These are phyloP conservation scores for Hippocampus abdominalis DNA, from an alignment of 2,113 vertebrate genomes.

Conservation along the genomic window DNA sequence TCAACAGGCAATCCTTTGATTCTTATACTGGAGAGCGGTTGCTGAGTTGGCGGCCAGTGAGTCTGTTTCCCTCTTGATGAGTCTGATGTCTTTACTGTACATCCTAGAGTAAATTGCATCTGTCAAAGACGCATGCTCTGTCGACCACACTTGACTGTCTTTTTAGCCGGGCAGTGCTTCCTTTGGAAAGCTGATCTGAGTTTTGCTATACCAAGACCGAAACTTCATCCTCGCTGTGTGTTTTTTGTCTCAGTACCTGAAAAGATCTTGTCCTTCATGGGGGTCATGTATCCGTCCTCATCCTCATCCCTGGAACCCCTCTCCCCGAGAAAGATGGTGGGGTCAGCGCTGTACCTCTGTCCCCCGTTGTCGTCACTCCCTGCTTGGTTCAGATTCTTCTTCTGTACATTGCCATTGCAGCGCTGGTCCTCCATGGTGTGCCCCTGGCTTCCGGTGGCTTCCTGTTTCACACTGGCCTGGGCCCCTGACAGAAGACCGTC, in stretches of 20 bases:
- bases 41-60: neutral
- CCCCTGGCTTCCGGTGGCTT: slow-evolving; percentile 70
- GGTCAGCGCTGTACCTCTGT: slow-evolving; percentile 93
- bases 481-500: slow-evolving; percentile 60
- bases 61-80: neutral
- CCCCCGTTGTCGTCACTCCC: slow-evolving; percentile 81
- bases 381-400: slow-evolving; percentile 69
- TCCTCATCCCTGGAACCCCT: slow-evolving; percentile 77
- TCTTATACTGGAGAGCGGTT: neutral
- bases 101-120: neutral
- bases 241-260: slow-evolving; percentile 75
- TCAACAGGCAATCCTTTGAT: neutral
- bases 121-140: neutral
- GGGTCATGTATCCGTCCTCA: slow-evolving; percentile 91
- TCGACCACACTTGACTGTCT: neutral
- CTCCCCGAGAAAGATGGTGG: slow-evolving; percentile 85
- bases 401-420: slow-evolving; percentile 87
- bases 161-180: slow-evolving; percentile 1
- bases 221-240: slow-evolving; percentile 5
- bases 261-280: slow-evolving; percentile 87
- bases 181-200: neutral
- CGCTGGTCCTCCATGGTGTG: slow-evolving; percentile 79
- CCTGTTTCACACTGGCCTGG: slow-evolving; percentile 70
- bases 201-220: neutral
- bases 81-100: neutral